Evolutionary conservation across 2,797 vertebrate genomes (phyloP).

Genomic region (Choloepus didactylus): DNA sequence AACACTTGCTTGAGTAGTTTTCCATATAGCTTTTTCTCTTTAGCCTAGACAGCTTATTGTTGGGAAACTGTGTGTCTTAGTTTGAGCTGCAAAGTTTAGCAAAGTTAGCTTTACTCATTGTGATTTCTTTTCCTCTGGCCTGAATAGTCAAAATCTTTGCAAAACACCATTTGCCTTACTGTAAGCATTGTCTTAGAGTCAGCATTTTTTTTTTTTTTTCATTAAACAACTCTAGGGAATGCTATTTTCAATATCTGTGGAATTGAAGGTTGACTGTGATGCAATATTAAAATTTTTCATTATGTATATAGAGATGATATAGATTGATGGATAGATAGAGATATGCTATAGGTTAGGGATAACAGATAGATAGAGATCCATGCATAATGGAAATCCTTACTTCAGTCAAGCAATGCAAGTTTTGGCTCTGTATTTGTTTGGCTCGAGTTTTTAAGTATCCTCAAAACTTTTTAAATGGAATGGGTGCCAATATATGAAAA

Average conservation of each 20-base stretch:
- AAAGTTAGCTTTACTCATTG: not conserved
- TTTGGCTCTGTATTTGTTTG: not conserved
- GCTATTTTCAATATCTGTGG: not conserved
- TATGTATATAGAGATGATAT: not conserved
- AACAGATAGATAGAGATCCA: not conserved
- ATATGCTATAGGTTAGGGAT: too few species aligned
- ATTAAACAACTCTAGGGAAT: not conserved
- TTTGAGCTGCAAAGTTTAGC: not conserved
- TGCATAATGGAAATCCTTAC: not conserved
- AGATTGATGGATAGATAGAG: not conserved
- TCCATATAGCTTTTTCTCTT: not conserved
- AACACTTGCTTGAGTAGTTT: not conserved
- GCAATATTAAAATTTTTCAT: not conserved
- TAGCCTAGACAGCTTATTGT: not conserved
- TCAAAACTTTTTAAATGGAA: not conserved
- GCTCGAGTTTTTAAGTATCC: not conserved
- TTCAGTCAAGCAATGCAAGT: not conserved
- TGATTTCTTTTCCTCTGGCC: not conserved
- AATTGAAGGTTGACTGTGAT: not conserved
- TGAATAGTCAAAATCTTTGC: not conserved
- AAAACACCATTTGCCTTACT: not conserved
- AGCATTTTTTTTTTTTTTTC: not conserved
- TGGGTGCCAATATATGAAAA: not conserved
- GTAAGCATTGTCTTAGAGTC: not conserved
- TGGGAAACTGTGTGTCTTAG: not conserved